Base-by-base conservation (phyloP, 2,888 invertebrate genomes). In the Chrysolina americana region DNA sequence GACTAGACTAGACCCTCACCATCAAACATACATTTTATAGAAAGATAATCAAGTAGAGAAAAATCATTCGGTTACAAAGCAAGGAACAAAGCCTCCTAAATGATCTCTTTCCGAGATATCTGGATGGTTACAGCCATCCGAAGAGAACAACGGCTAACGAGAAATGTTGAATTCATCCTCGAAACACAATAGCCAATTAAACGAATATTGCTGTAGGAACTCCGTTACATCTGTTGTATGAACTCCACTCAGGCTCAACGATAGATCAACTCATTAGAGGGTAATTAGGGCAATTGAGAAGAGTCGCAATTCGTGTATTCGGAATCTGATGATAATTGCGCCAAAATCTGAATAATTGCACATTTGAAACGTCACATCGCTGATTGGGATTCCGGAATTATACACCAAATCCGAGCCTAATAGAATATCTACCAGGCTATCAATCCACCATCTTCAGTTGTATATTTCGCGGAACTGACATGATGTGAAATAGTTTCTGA, bases 301-400 rank as follows among this genome's bases (percentile, higher is more conserved):
- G 59, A 28, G 23, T 59, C 10, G 28, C 15, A 8, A 47, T 59
- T 15, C 8, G 59, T 15, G 8, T 59, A 36, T 28, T 36, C 36
- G 59, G 36, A n/a, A 36, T 10, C 59, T 17, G 59, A 59, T 59
- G 28, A 28, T 59, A 17, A 59, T 36, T 59, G n/a, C 28, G 11
- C 15, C 28, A n/a, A 59, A 59, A 28, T 59, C 36, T 59, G 59
- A 15, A 59, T 59, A 59, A 59, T 59, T 59, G 10, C 9, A 36
- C 59, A 36, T n/a, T 13, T 17, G 36, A n/a, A 59, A 59, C 56
- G 23, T 5, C 15, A 15, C n/a, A 21, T 5, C 13, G 56, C 23
- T 56, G 15, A 56, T 56, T 56, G 56, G 13, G n/a, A 56, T 13
- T 56, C 23, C 56, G 56, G 13, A 56, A 23, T 23, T 56, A 11